Base-by-base conservation (phyloP, 1,140 invertebrate genomes). In the Cherax quadricarinatus region DNA sequence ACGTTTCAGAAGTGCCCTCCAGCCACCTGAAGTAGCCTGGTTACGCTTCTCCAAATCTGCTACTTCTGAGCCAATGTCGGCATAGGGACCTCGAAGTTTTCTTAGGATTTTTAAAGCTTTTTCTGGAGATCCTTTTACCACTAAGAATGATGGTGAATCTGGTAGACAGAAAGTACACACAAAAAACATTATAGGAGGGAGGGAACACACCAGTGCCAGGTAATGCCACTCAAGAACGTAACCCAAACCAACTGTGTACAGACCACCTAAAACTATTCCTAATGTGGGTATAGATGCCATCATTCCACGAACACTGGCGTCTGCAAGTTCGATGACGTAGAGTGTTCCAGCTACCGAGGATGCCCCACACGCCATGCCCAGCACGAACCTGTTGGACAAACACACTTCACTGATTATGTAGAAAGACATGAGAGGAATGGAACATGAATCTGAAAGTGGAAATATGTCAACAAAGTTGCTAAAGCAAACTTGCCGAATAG, bases 221-320 rank as follows among this genome's bases (percentile, higher is more conserved):
- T 91, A 48, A 66, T 86, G 48, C 89, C 89, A 91, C 12, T n/a
- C 53, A n/a, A 91, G 49, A 7, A 66, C 24, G 41, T 18, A 79
- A 3, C 89, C 89, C 62, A 91, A 21, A n/a, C 73, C 18, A 1
- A 91, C 83, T 16, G 83, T 80, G 57, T 86, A 91, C 10, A 86
- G 89, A 30, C 82, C 83, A 21, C 89, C 89, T n/a, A 80, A 9
- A n/a, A 91, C 73, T n/a, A 91, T 80, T 18, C 49, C 89, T 30
- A 91, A 6, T 10, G 83, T 86, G 49, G 70, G 24, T 3, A 85
- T 14, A 18, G 66, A 49, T 18, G 60, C 18, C 89, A 91, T 86
- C 70, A 24, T 78, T 62, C 89, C 89, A 48, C 89, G 49, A n/a
- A 91, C 89, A 4, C 49, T 41, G n/a, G 49, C 41, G 49, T 91